These are phyloP conservation scores for Caenorhabditis japonica DNA, from an alignment of 2,888 invertebrate species.

Conservation along the genomic window DNA sequence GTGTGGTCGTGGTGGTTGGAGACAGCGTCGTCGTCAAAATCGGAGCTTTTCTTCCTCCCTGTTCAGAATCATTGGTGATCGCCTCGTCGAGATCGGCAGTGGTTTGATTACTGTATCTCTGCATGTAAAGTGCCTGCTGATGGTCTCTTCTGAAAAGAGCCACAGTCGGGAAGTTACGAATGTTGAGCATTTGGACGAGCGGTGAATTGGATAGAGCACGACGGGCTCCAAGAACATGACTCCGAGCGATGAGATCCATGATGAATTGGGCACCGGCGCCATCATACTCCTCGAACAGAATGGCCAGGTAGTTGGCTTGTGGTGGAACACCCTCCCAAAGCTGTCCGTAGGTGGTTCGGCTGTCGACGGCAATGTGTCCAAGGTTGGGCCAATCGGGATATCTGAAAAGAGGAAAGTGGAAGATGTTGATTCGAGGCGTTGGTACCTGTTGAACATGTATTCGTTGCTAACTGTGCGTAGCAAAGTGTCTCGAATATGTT, in stretches of 20 bases:
- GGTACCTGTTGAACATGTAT: slow-evolving; percentile 61
- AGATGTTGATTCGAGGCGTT: not conserved
- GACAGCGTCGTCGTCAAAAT: slow-evolving; percentile 59
- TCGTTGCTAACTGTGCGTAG: slow-evolving; percentile 63
- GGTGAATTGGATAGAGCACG: slow-evolving; percentile 72
- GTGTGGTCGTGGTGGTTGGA: slow-evolving; percentile 64
- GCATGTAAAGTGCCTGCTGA: slow-evolving; percentile 76
- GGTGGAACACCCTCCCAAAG: slow-evolving; percentile 71
- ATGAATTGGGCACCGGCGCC: slow-evolving; percentile 72
- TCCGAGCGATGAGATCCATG: slow-evolving; percentile 69
- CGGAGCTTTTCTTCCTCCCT: slow-evolving; percentile 33
- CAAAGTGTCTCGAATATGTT: slow-evolving; percentile 58
- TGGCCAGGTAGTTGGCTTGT: slow-evolving; percentile 72
- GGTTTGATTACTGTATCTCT: slow-evolving; percentile 59
- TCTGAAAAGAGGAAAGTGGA: slow-evolving; percentile 17
- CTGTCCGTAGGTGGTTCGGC: slow-evolving; percentile 71
- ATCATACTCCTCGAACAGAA: slow-evolving; percentile 74
- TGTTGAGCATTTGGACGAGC: slow-evolving; percentile 69
- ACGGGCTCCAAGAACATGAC: slow-evolving; percentile 66
- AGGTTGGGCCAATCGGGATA: slow-evolving; percentile 77
- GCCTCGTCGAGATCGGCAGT: slow-evolving; percentile 59
- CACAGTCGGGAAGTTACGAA: slow-evolving; percentile 71
- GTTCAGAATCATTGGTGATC: slow-evolving; percentile 51
- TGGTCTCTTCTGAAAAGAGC: slow-evolving; percentile 75
- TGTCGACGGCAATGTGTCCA: slow-evolving; percentile 70